A percentile compares a stretch with the other conserved stretches of the same genome.
Conservation (phyloP, 2,113 vertebrate genomes). For the Pygathrix nemaeus region DNA sequence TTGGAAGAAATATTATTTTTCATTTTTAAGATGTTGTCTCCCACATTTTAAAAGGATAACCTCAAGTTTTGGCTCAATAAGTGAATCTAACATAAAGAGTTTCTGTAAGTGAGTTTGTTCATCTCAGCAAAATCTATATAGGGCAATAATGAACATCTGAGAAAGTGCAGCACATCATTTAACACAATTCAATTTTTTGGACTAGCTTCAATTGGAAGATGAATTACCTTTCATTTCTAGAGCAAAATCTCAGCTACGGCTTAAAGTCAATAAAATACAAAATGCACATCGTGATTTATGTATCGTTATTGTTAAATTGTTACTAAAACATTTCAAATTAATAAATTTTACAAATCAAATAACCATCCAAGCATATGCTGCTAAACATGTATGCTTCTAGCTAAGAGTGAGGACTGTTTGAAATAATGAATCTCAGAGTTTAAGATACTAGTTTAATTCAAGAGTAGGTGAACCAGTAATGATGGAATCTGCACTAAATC, state of each 20-base stretch:
- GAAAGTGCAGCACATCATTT: constrained; percentile 38
- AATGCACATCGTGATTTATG: background rate
- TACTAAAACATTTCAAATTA: background rate
- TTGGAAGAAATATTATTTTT: background rate
- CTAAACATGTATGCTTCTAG: background rate
- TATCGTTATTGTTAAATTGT: background rate
- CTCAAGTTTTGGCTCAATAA: constrained; percentile 24
- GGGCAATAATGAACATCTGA: constrained; percentile 22
- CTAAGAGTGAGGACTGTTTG: background rate
- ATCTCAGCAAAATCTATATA: constrained; percentile 50
- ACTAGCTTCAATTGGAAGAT: constrained; percentile 52
- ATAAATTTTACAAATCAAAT: constrained; percentile 13
- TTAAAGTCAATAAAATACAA: constrained; percentile 39
- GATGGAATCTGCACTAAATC: background rate
- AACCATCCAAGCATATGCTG: background rate
- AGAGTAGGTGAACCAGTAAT: background rate
- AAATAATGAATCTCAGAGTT: background rate
- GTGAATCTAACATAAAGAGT: background rate
- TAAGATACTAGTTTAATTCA: background rate
- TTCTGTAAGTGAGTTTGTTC: constrained; percentile 44
- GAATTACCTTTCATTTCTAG: constrained; percentile 55
- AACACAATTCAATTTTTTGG: constrained; percentile 49
- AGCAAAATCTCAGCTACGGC: background rate
- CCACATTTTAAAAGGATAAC: background rate
- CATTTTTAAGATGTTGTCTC: background rate